Evolutionary conservation across 2,888 invertebrate genomes (phyloP).

Genomic region (Diaperis boleti): DNA sequence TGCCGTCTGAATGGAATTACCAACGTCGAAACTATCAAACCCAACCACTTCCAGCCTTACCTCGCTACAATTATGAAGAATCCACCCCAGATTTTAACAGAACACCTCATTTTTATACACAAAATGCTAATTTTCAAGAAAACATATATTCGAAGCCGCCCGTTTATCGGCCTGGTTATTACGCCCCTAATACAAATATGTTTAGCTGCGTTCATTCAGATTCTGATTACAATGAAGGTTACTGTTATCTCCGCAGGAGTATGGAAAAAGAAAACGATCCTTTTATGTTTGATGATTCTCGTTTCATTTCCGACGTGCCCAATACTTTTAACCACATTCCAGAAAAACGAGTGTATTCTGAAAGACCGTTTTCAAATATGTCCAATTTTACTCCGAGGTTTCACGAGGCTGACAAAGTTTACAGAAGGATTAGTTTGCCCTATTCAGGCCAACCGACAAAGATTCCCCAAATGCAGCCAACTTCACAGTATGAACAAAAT

Average conservation of each 20-base stretch:
- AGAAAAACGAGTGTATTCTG: neutral
- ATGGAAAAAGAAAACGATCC: slow-evolving; percentile 8
- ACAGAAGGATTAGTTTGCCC: too few relatives aligned
- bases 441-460: too few relatives aligned
- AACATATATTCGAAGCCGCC: neutral
- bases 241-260: slow-evolving; percentile 2
- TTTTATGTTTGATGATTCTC: neutral
- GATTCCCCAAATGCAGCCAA: too few relatives aligned
- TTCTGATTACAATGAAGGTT: neutral
- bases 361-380: neutral
- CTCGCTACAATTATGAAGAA: too few relatives aligned
- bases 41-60: too few relatives aligned
- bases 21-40: neutral
- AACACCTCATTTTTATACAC: neutral
- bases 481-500: too few relatives aligned
- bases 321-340: neutral
- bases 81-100: neutral
- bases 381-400: neutral
- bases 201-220: neutral
- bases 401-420: too few relatives aligned
- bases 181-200: neutral
- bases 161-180: neutral
- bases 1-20: neutral
- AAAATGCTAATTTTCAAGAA: neutral
- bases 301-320: neutral